phyloP scores from a whole-genome alignment of 2,888 invertebrate genomes.

The Anthrax anthrax region DNA sequence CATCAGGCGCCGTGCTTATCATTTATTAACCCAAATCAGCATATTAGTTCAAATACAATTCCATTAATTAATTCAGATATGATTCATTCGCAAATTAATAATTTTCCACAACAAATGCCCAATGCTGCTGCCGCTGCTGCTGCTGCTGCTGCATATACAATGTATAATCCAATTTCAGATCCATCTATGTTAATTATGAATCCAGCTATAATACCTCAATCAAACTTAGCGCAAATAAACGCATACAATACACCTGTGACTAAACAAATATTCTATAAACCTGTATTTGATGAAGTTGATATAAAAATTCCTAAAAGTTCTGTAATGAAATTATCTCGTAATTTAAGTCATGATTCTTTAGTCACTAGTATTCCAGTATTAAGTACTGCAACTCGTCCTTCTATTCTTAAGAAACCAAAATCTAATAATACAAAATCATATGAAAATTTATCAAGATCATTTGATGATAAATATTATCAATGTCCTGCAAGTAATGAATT shows the following conservation, averaged over 20 bases:
- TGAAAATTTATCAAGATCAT: not conserved
- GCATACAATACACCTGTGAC: constrained; percentile 23
- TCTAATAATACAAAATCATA: constrained; percentile 26
- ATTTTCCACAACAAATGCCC: not conserved
- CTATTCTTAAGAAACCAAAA: constrained; percentile 9
- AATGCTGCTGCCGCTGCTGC: constrained; percentile 15
- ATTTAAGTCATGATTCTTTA: constrained; percentile 14
- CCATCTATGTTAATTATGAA: constrained; percentile 30
- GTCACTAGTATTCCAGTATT: constrained; percentile 5
- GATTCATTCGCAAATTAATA: not conserved
- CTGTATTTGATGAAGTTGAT: constrained; percentile 26
- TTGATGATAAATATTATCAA: not conserved
- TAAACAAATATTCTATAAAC: constrained; percentile 24
- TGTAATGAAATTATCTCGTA: not conserved
- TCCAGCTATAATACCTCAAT: constrained; percentile 13
- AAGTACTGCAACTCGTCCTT: not conserved
- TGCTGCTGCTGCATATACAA: constrained; percentile 20
- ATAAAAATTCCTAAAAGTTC: constrained; percentile 4
- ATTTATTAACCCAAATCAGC: constrained; percentile 6
- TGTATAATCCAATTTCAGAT: constrained; percentile 29
- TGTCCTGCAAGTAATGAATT: not conserved
- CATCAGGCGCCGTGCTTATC: constrained; percentile 11
- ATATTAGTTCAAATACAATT: constrained; percentile 10
- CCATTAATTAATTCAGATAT: constrained; percentile 14
- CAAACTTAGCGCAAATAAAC: not conserved